Evolutionary conservation across 2,797 vertebrate species (phyloP), one percentile per base, ranked within the genome.

Genomic region (Neolamprologus multifasciatus): DNA sequence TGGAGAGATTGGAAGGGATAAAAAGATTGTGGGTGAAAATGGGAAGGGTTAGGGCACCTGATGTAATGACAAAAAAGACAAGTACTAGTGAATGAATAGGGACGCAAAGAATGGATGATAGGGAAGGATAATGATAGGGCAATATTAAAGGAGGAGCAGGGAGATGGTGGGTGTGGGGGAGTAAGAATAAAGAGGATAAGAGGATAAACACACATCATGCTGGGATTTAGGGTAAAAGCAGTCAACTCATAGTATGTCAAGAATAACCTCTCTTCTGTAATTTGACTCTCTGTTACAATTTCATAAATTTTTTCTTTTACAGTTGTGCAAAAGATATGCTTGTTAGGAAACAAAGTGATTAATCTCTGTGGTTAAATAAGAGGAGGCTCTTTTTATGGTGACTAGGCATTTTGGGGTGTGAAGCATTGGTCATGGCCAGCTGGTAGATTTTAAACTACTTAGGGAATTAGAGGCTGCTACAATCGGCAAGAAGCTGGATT

Each of bases 371-470:
- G 81, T 90, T 86, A 84, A 91, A 90, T 87, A 92, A 92, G 88
- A 84, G 43, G 36, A 81, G 62, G 55, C 64, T 89, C 50, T 80
- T 91, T 64, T 91, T 84, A n/a, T 89, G 83, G 38, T 91, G 90
- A 95, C 89, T 91, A 77, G 91, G 93, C 89, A 90, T 91, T 93
- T 87, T 33, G 62, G 43, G 29, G 83, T 86, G 92, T 82, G 88
- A 93, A 92, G 87, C 79, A 31, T 82, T 93, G 93, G 93, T 90
- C 90, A 93, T 83, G 92, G 93, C 92, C 90, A 93, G 87, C 89
- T 94, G 92, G 85, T 89, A 93, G 91, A 93, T 93, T 92, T 90
- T 88, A 92, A 94, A 91, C 89, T 91, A 89, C 94, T 95, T 92
- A 92, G 84, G 89, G 94, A 95, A 94, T 96, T 91, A 94, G 87